Base-by-base conservation (phyloP, 1,140 invertebrate species). In the Vanessa atalanta region DNA sequence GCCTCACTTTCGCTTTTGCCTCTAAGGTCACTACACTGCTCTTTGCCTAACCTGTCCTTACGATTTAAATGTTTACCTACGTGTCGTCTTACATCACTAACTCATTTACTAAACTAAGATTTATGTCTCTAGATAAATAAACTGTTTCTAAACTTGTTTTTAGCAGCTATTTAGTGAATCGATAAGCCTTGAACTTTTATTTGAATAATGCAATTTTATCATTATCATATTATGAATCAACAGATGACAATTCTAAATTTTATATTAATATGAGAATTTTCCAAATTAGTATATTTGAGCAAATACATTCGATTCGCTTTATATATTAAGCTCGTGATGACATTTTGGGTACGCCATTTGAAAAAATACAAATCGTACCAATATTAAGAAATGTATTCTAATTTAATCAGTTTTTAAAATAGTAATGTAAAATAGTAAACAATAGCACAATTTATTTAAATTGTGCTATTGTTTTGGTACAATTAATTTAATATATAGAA, bases 1-100 rank as follows among this genome's bases (percentile, higher is more conserved):
- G 73, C 65, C 50, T 72, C 72, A 83, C 81, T 83, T 83, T 83
- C 82, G 78, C 78, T 83, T 80, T 79, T 79, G 65, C 74, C 70
- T 79, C 70, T 75, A 81, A 76, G 74, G 76, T 80, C 72, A 71
- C 68, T 64, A 64, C 50, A 73, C 66, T 55, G 51, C 72, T 74
- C 63, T 65, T 68, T 50, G 20, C 72, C 60, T 69, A 50, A 71
- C 69, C 57, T 55, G 67, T 65, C 67, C 60, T 37, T 53, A 69
- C 65, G 57, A 67, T 69, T 47, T 61, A 50, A 37, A 50, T 68
- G 20, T 31, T 61, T 65, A 47, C 55, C 26, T 37, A n/a, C 47
- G 7, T 55, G 2, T 15, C 26, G 4, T 70, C 43, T 63, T 61
- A 48, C 65, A 37, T 68, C 55, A 63, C 68, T 70, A 26, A 50